Conservation (phyloP, 2,113 vertebrate genomes). For the Archocentrus centrarchus region DNA sequence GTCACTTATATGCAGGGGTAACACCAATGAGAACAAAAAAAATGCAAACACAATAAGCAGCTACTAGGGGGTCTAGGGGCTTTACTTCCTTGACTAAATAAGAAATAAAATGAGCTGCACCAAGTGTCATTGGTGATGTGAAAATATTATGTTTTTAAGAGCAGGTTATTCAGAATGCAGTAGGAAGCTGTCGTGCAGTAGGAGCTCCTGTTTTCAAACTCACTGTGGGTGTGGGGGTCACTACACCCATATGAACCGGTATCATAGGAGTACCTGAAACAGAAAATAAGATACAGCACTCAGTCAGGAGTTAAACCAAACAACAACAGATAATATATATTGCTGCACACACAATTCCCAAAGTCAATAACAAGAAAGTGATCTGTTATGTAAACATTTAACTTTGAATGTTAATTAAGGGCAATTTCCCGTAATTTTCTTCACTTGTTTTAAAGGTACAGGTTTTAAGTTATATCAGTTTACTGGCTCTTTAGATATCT, state of each 20-base stretch:
- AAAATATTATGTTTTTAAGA: not conserved
- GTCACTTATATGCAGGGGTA: not conserved
- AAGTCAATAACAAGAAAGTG: not conserved
- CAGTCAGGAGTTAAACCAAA: not conserved
- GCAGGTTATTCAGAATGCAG: not conserved
- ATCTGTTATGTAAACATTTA: not conserved
- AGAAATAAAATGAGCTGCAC: not conserved
- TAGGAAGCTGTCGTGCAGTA: not conserved
- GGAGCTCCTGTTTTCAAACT: slow-evolving; percentile 49
- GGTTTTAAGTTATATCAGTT: not conserved
- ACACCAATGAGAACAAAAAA: not conserved
- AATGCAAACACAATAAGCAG: not conserved
- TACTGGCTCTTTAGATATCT: not conserved
- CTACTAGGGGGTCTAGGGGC: accelerated
- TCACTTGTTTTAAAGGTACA: too few species aligned
- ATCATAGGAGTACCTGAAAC: slow-evolving; percentile 95
- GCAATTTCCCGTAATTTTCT: not conserved
- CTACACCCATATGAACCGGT: slow-evolving; percentile 97
- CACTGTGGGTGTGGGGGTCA: slow-evolving; percentile 91
- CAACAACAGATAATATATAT: not conserved
- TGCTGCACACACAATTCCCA: not conserved
- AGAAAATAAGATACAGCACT: not conserved
- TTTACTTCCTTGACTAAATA: not conserved
- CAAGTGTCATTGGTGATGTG: not conserved
- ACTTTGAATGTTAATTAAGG: not conserved